Percentiles rank a stretch among this genome's conserved stretches.
These are phyloP conservation scores for Volucella inanis DNA, from an alignment of 2,888 invertebrate genomes.

Conservation along the genomic window DNA sequence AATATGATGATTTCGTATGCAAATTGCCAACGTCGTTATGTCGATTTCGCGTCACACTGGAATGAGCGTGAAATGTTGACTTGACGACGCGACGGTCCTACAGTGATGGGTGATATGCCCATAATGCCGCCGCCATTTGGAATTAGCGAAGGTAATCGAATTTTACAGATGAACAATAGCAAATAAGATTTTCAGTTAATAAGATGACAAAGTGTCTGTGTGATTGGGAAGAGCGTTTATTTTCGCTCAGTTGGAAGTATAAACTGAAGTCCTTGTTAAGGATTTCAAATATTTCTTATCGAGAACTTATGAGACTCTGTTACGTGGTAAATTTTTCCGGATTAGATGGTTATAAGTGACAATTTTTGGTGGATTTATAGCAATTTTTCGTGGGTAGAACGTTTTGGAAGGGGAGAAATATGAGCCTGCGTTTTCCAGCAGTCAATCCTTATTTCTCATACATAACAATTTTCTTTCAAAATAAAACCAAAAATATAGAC, in stretches of 20 bases:
- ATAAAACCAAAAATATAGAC: too few relatives aligned
- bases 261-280: neutral
- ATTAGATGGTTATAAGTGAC: slow-evolving; percentile 70
- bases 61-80: slow-evolving; percentile 12
- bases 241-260: neutral
- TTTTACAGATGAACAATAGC: slow-evolving; percentile 80
- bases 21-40: slow-evolving; percentile 72
- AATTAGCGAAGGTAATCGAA: slow-evolving; percentile 74
- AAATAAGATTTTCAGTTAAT: slow-evolving; percentile 83
- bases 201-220: slow-evolving; percentile 77
- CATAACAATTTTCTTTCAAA: too few relatives aligned
- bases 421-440: too few relatives aligned
- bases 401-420: neutral
- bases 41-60: slow-evolving; percentile 65
- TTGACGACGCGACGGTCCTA: slow-evolving; percentile 7
- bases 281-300: slow-evolving; percentile 10
- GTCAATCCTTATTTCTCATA: too few relatives aligned
- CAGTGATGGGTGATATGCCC: slow-evolving; percentile 16
- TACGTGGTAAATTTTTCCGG: slow-evolving; percentile 62
- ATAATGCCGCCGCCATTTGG: slow-evolving; percentile 55
- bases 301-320: slow-evolving; percentile 13
- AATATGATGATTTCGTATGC: slow-evolving; percentile 73
- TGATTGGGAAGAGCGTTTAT: slow-evolving; percentile 41
- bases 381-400: neutral
- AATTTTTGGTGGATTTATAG: slow-evolving; percentile 64